These are phyloP conservation scores for Diacarnus erythraeanus DNA, from an alignment of 37 sponge, comb jelly and placozoan genomes.

Conservation along the genomic window DNA sequence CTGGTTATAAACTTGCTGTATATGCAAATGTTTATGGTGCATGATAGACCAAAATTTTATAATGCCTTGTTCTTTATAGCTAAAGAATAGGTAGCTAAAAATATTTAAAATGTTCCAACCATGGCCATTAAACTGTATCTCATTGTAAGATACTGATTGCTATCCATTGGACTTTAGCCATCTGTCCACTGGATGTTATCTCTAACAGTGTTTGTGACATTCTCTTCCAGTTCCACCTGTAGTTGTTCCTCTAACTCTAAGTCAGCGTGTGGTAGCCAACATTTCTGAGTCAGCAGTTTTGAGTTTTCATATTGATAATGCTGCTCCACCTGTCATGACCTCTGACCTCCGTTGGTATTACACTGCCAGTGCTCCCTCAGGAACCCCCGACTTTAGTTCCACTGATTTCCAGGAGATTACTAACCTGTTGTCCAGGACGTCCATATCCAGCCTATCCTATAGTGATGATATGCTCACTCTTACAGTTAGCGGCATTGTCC, in stretches of 20 bases:
- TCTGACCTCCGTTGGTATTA: slow-evolving; percentile 45
- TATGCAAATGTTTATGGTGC: no score
- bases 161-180: no score
- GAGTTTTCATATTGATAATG: slow-evolving; percentile 34
- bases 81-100: no score
- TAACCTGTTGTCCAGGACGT: slow-evolving; percentile 26
- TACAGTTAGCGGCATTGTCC: slow-evolving; percentile 25
- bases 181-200: no score
- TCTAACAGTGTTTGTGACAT: no score
- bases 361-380: background rate
- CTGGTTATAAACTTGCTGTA: no score
- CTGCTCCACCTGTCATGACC: slow-evolving; percentile 42
- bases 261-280: slow-evolving; percentile 16
- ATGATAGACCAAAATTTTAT: no score
- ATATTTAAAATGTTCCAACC: background rate
- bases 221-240: slow-evolving; percentile 68
- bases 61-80: no score
- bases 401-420: slow-evolving; percentile 24
- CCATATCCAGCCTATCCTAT: slow-evolving; percentile 19
- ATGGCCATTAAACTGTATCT: background rate
- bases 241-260: slow-evolving; percentile 22
- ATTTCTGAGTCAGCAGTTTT: slow-evolving; percentile 10
- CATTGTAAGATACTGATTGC: background rate
- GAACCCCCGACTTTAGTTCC: background rate
- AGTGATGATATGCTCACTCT: background rate